Conservation (phyloP, 1,140 invertebrate genomes). For the Scaptomyza graminum region DNA sequence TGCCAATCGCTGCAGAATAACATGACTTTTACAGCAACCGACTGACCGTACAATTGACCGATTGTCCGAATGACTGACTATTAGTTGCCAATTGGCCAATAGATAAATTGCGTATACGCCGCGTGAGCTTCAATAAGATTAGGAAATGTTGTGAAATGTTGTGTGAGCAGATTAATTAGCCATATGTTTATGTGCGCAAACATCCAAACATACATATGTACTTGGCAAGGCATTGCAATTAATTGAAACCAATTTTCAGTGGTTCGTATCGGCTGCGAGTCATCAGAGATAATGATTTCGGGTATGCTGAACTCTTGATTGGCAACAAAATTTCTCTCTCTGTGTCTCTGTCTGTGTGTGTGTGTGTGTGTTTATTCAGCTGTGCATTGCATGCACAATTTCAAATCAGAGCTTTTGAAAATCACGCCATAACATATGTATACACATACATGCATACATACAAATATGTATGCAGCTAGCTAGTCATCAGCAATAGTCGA, state of each 20-base stretch:
- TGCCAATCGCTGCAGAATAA: not conserved
- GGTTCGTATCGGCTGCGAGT: not conserved
- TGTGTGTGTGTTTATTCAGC: conserved; percentile 24
- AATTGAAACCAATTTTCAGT: conserved; percentile 7
- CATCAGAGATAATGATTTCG: not conserved
- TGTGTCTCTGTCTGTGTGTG: not conserved
- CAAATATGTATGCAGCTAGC: not conserved
- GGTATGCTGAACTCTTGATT: conserved; percentile 1
- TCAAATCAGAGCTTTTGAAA: conserved; percentile 40
- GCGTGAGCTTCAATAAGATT: conserved; percentile 1
- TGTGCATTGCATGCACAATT: conserved; percentile 35
- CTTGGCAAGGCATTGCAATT: conserved; percentile 11
- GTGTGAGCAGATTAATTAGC: conserved; percentile 9
- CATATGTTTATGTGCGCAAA: not conserved
- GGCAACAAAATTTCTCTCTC: conserved; percentile 8
- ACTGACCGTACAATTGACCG: not conserved
- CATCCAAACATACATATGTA: not conserved
- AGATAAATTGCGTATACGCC: conserved; percentile 8
- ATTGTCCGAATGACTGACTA: not conserved
- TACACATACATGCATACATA: not conserved
- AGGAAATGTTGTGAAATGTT: not conserved
- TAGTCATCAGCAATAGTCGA: too few relatives aligned
- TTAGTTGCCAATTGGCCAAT: conserved; percentile 4
- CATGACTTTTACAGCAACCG: not conserved
- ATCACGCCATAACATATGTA: conserved; percentile 21